Base-by-base conservation (phyloP, 2,113 vertebrate species). In the Tragulus kanchil region DNA sequence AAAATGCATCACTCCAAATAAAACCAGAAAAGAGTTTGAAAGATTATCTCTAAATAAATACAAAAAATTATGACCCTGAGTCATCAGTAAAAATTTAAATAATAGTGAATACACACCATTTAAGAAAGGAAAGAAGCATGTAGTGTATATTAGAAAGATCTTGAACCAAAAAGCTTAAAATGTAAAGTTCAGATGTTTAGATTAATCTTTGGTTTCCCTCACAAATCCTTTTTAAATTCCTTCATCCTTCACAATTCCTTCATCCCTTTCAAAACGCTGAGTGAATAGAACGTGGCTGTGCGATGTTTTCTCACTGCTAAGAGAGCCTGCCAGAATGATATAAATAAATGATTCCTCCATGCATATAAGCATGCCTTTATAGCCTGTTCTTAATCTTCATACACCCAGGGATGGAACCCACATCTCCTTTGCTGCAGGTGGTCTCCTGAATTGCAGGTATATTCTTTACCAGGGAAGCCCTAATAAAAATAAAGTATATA, bases 111-210 rank as follows among this genome's bases (percentile, higher is more conserved):
- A 48, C 6, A 78, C 1, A 75, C 12, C 58, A 79, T 75, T 97
- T 91, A 81, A 71, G 61, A 93, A 75, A 79, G 62, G 21, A 45
- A 89, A 73, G 17, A 61, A 50, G 6, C 73, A 5, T 61, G 26
- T 23, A 48, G 79, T 64, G 16, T 0, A 58, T 88, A 93, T 97
- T 82, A 89, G 48, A 88, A 97, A 85, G 31, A 88, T 11, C 26
- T 64, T 77, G 9, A 84, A 17, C 14, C 61, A 56, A 71, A 87
- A 90, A 25, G 42, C 15, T 71, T 96, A 73, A 75, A 87, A 69
- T 11, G 6, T 85, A 52, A 90, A 75, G 19, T 71, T 58, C 58
- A 85, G 12, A 87, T 85, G 71, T 79, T 88, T 81, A 90, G 58
- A 77, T 50, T 69, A 82, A 96, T 83, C 65, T 86, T 64, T 81